phyloP scores from a whole-genome alignment of 2,888 invertebrate genomes.

The Drosophila neonasuta region DNA sequence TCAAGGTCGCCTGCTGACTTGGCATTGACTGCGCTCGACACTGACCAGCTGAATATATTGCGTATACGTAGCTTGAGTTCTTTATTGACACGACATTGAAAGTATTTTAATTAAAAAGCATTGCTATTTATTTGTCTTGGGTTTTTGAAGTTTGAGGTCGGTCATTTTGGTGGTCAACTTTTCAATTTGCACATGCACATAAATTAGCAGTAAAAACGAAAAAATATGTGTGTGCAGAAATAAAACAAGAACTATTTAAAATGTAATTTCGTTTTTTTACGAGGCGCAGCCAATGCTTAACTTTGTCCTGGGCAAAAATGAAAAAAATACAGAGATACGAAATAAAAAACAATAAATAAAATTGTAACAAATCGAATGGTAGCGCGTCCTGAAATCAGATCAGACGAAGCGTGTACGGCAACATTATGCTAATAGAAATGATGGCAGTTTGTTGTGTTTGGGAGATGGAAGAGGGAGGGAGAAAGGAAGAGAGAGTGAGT shows the following conservation, averaged over 20 bases:
- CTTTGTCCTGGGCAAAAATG: constrained; percentile 28
- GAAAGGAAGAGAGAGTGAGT: too few relatives aligned
- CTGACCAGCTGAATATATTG: constrained; percentile 10
- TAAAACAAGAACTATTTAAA: constrained; percentile 74
- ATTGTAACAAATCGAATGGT: constrained; percentile 65
- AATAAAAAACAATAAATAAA: constrained; percentile 72
- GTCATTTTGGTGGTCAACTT: constrained; percentile 38
- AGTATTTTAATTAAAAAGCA: constrained; percentile 35
- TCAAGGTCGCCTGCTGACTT: constrained; percentile 62
- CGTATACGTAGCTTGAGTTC: constrained; percentile 20
- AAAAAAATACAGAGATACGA: constrained; percentile 34
- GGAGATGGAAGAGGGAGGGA: background rate
- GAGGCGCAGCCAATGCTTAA: constrained; percentile 47
- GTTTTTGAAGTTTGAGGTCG: constrained; percentile 13
- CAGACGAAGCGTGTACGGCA: constrained; percentile 45
- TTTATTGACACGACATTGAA: constrained; percentile 25
- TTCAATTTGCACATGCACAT: constrained; percentile 73
- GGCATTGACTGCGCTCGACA: constrained; percentile 46
- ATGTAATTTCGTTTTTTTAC: constrained; percentile 68
- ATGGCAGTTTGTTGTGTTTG: constrained; percentile 1
- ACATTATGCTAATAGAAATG: constrained; percentile 77
- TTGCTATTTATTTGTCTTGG: background rate
- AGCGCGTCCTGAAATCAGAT: constrained; percentile 41
- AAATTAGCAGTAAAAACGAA: constrained; percentile 78
- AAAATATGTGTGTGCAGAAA: constrained; percentile 46